Conservation (phyloP, 1,140 invertebrate species). For the Matsumurasca onukii region DNA sequence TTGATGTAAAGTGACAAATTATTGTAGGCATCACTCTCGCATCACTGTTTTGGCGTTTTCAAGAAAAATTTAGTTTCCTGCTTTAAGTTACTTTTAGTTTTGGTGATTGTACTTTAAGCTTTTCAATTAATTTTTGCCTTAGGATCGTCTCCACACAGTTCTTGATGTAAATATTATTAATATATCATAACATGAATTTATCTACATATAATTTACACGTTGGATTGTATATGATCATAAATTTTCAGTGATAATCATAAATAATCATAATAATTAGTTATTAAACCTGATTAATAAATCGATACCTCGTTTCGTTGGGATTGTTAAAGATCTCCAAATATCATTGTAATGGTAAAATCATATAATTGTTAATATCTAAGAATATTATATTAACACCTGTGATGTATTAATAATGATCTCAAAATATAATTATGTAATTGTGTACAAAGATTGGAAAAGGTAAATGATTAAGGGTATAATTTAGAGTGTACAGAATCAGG, state of each 20-base stretch:
- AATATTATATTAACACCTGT: not conserved
- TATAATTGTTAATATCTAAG: conserved; percentile 12
- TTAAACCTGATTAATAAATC: not conserved
- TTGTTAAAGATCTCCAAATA: not conserved
- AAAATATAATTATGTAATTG: not conserved
- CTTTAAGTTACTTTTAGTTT: too few relatives aligned
- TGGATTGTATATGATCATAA: not conserved
- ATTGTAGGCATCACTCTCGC: too few relatives aligned
- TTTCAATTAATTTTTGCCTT: too few relatives aligned
- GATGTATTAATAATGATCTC: conserved; percentile 16
- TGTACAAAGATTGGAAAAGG: not conserved
- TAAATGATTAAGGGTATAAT: not conserved
- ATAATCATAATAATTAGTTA: not conserved
- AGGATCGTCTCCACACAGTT: too few relatives aligned
- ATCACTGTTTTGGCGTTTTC: too few relatives aligned
- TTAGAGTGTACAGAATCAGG: not conserved
- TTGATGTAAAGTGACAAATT: too few relatives aligned
- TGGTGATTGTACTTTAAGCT: too few relatives aligned
- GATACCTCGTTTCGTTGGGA: not conserved
- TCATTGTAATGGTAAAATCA: too few relatives aligned
- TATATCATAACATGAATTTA: not conserved
- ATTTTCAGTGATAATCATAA: not conserved
- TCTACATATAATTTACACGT: not conserved
- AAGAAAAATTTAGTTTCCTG: too few relatives aligned
- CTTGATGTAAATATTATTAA: too few relatives aligned